Evolutionary conservation across 2,888 invertebrate genomes (phyloP).

Genomic region (Hirudinaria manillensis): DNA sequence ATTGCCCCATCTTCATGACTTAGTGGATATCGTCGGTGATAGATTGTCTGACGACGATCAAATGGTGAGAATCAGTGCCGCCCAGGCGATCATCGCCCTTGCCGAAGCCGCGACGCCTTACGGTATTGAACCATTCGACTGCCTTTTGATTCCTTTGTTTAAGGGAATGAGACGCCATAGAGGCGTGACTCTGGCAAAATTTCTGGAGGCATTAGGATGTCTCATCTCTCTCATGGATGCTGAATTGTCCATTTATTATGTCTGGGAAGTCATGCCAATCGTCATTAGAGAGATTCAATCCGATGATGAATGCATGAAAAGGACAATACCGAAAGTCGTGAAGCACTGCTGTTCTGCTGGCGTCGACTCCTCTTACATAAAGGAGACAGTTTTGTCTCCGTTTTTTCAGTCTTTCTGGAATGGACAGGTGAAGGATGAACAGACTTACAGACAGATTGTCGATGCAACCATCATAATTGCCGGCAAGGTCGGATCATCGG

Average conservation of each 20-base stretch:
- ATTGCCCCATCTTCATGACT: conserved; percentile 88
- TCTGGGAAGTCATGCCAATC: conserved; percentile 96
- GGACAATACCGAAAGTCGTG: conserved; percentile 91
- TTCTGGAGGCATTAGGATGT: conserved; percentile 79
- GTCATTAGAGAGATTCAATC: conserved; percentile 98
- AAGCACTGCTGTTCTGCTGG: conserved; percentile 99
- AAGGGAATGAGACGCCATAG: conserved; percentile 84
- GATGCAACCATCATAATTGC: conserved; percentile 99
- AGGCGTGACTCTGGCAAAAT: conserved; percentile 57
- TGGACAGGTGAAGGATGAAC: conserved; percentile 93
- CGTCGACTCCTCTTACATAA: conserved; percentile 97
- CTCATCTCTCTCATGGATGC: conserved; percentile 98
- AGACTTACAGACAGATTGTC: conserved; percentile 88
- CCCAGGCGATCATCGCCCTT: conserved; percentile 90
- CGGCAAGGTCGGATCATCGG: conserved; percentile 98
- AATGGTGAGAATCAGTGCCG: conserved; percentile 97
- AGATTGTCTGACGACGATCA: conserved; percentile 95
- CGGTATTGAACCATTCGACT: conserved; percentile 98
- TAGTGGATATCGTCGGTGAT: conserved; percentile 98
- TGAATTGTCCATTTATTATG: conserved; percentile 98
- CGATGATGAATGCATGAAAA: conserved; percentile 99
- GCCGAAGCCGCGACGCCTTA: conserved; percentile 99
- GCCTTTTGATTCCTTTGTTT: conserved; percentile 96
- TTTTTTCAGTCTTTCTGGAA: conserved; percentile 99
- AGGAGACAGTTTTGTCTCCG: conserved; percentile 94